Conservation (phyloP, 1,140 invertebrate species). For the Holotrichia oblita region DNA sequence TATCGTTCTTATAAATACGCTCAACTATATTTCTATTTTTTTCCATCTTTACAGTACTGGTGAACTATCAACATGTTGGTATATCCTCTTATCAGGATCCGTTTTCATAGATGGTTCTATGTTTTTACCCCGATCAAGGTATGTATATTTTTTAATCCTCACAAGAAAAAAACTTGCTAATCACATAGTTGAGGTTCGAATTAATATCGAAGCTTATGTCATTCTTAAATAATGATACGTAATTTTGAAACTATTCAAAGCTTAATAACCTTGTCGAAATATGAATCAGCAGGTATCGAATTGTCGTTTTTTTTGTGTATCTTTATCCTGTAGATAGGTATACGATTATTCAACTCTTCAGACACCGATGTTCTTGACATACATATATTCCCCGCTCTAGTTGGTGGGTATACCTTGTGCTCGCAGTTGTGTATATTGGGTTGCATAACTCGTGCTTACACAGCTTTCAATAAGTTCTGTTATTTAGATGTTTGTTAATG, state of each 20-base stretch:
- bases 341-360: background rate
- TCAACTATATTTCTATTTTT: conserved; percentile 44
- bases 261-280: background rate
- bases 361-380: background rate
- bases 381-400: background rate
- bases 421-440: background rate
- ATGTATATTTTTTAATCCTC: conserved; percentile 54
- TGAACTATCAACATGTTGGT: conserved; percentile 84
- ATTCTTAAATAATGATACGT: background rate
- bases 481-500: no score
- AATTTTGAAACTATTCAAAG: background rate
- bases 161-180: no score
- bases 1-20: background rate
- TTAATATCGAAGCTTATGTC: no score
- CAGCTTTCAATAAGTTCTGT: no score
- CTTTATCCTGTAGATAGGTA: background rate
- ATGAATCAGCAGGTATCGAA: background rate
- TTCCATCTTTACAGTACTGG: conserved; percentile 72
- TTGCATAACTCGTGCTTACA: background rate
- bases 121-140: conserved; percentile 87
- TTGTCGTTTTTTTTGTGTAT: background rate
- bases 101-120: conserved; percentile 92
- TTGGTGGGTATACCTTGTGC: background rate
- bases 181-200: no score
- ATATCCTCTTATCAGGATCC: conserved; percentile 83